Evolutionary conservation across 2,113 vertebrate species (phyloP).

Genomic region (Thoracochromis brauschi): DNA sequence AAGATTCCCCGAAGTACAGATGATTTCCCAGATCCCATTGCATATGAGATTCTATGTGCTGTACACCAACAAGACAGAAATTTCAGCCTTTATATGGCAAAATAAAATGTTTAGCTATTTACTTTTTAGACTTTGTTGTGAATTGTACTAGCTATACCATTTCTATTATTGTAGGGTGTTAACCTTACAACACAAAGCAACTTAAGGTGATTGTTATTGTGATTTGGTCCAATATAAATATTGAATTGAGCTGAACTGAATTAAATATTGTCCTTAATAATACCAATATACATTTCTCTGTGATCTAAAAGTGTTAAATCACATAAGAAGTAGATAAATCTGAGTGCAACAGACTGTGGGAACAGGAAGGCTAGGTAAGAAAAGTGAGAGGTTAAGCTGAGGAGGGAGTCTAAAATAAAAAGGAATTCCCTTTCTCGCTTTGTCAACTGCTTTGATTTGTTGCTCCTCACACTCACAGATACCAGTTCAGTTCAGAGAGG

Average conservation of each 20-base stretch:
- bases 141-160: not conserved
- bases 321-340: not conserved
- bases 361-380: not conserved
- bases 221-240: not conserved
- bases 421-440: not conserved
- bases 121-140: not conserved
- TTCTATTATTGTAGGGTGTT: not conserved
- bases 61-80: not conserved
- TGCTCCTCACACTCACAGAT: not conserved
- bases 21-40: not conserved
- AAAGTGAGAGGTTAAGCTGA: not conserved
- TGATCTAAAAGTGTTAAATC: not conserved
- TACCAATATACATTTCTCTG: not conserved
- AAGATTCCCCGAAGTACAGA: not conserved
- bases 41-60: not conserved
- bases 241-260: not conserved
- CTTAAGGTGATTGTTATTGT: rapidly evolving
- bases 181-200: not conserved
- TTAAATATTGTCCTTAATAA: not conserved
- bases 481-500: not conserved
- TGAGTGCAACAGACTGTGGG: not conserved
- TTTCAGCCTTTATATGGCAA: not conserved
- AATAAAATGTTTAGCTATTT: not conserved
- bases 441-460: not conserved
- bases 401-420: not conserved